Percentiles rank a stretch among this genome's conserved stretches.
phyloP scores from a whole-genome alignment of 2,888 invertebrate genomes.

The Spilarctia lutea region DNA sequence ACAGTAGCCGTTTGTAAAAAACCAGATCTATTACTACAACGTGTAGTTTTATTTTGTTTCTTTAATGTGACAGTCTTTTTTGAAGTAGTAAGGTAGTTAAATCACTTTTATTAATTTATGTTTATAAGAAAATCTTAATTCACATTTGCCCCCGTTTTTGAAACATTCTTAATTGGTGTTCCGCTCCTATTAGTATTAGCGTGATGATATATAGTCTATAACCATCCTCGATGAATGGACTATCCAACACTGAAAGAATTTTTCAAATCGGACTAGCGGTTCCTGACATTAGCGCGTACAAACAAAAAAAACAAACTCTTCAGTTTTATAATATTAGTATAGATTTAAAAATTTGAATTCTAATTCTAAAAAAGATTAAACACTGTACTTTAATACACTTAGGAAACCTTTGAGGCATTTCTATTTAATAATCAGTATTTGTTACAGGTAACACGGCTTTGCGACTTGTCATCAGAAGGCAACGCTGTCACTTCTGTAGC shows the following conservation, averaged over 20 bases:
- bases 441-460: conserved; percentile 94
- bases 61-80: neutral
- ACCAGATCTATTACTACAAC: conserved; percentile 10
- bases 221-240: too few species aligned
- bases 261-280: too few species aligned
- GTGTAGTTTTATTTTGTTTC: neutral
- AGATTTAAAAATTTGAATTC: too few species aligned
- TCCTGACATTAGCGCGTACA: too few species aligned
- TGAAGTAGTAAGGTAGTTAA: neutral
- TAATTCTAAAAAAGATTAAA: too few species aligned
- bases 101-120: neutral
- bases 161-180: too few species aligned
- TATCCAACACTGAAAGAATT: too few species aligned
- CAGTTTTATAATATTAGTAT: too few species aligned
- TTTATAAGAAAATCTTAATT: neutral
- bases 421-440: neutral
- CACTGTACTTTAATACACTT: neutral
- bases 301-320: too few species aligned
- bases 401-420: neutral
- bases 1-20: conserved; percentile 24
- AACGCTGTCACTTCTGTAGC: conserved; percentile 99
- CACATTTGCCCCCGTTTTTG: neutral
- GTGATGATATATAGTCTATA: too few species aligned
- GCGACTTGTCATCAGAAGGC: conserved; percentile 96
- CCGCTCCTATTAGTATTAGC: too few species aligned